Conservation (phyloP, 2,888 invertebrate species). For the Trissoscelio sp. region DNA sequence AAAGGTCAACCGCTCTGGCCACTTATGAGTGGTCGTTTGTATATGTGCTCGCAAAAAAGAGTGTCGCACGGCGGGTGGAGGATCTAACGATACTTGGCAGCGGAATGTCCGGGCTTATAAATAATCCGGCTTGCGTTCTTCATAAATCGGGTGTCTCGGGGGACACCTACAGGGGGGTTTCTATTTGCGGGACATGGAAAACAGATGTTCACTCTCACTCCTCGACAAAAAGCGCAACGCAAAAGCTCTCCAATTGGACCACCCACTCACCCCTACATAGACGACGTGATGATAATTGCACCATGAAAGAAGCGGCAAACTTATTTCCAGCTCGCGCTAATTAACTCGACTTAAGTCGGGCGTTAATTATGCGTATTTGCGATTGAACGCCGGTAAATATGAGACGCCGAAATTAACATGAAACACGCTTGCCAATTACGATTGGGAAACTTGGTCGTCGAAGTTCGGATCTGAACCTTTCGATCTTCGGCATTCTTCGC, state of each 20-base stretch:
- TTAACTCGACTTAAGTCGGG: neutral
- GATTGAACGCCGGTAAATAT: conserved; percentile 9
- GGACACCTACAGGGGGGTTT: conserved; percentile 16
- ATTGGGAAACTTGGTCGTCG: conserved; percentile 29
- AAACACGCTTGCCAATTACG: conserved; percentile 39
- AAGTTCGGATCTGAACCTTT: conserved; percentile 29
- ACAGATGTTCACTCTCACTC: conserved; percentile 66
- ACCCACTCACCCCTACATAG: too few relatives aligned
- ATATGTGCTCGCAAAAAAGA: conserved; percentile 28
- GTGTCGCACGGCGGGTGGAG: conserved; percentile 9
- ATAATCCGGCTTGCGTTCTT: conserved; percentile 59
- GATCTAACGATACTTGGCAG: conserved; percentile 31
- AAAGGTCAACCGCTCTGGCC: conserved; percentile 45
- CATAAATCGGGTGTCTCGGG: conserved; percentile 50
- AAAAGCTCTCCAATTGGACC: conserved; percentile 35
- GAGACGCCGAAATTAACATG: neutral
- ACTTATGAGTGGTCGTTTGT: conserved; percentile 21
- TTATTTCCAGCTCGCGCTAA: neutral
- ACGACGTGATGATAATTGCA: too few relatives aligned
- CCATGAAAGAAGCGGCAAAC: neutral
- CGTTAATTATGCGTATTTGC: conserved; percentile 18
- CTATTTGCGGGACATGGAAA: conserved; percentile 68
- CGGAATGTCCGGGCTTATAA: conserved; percentile 53
- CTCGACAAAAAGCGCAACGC: conserved; percentile 5
- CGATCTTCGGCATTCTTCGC: conserved; percentile 25